Evolutionary conservation across 2,797 vertebrate species (phyloP), one percentile per base, ranked within the genome.

Genomic region (Pelochelys cantorii): DNA sequence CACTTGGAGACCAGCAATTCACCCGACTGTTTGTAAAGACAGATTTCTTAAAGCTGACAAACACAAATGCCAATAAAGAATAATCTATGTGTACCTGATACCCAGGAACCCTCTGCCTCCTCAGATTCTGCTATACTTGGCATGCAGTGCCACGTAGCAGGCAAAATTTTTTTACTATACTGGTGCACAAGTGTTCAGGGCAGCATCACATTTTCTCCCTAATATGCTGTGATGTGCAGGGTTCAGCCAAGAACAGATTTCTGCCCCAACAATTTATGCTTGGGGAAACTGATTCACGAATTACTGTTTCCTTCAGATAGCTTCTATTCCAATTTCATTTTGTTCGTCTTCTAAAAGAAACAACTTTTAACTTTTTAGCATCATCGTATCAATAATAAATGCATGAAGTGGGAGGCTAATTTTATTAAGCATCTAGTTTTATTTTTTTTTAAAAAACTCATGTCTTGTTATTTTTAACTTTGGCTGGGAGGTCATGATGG

Each of bases 371-470:
- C 59, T 95, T 95, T 94, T 6, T 86, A 85, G 71, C 81, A 93
- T 77, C 84, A 80, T 56, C 56, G 1, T 81, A 92, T 83, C 95
- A 96, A 96, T 88, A 83, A 88, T 29, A 91, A 87, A 93, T 2
- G 88, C 80, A 87, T 83, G 54, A 90, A 94, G 60, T 15, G 90
- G 83, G 52, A 93, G 93, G 91, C 9, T 2, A 88, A 83, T 92
- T 95, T 86, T 93, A 95, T 83, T 96, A 95, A 93, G 86, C 86
- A 94, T 83, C 81, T 29, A 82, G 83, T 91, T 95, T 92, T 91
- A 96, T 92, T 95, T 91, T 95, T 95, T 92, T 95, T 91, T 96
- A 95, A 90, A 13, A 92, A 85, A 97, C 93, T 89, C 91, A 97
- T 31, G 90, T 84, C 94, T 92, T 97, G 95, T 90, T 95, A 95